Conservation (phyloP, 1,140 invertebrate genomes). For the Batillaria attramentaria region DNA sequence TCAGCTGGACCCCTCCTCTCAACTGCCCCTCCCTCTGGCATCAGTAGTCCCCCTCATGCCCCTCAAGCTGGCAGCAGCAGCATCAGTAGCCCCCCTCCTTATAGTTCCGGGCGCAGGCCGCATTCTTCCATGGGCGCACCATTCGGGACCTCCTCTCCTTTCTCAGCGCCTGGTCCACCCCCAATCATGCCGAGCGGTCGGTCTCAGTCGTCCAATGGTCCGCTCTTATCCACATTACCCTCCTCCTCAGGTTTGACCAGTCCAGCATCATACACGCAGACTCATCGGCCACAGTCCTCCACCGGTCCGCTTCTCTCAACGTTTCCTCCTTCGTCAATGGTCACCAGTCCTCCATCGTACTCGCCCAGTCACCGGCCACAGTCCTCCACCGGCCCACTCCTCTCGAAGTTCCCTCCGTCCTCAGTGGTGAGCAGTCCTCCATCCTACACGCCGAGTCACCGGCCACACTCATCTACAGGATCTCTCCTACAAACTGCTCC, state of each 20-base stretch:
- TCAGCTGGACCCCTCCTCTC: not conserved
- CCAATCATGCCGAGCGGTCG: too few species aligned
- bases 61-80: not conserved
- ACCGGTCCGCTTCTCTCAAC: not conserved
- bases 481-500: too few species aligned
- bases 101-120: not conserved
- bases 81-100: not conserved
- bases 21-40: not conserved
- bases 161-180: not conserved
- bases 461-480: not conserved
- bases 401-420: not conserved
- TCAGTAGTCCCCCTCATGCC: not conserved
- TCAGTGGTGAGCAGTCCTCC: not conserved
- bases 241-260: not conserved
- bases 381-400: not conserved
- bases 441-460: not conserved
- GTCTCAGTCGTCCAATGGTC: conserved; percentile 5
- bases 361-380: not conserved
- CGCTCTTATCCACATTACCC: not conserved
- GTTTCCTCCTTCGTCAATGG: not conserved
- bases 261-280: too few species aligned
- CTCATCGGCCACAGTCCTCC: too few species aligned
- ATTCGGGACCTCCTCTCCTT: not conserved
- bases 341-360: not conserved
- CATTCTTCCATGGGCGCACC: conserved; percentile 11